Percentiles rank a stretch among this genome's conserved stretches.
These are phyloP conservation scores for Podarcis cretensis DNA, from an alignment of 2,113 vertebrate species.

Conservation along the genomic window DNA sequence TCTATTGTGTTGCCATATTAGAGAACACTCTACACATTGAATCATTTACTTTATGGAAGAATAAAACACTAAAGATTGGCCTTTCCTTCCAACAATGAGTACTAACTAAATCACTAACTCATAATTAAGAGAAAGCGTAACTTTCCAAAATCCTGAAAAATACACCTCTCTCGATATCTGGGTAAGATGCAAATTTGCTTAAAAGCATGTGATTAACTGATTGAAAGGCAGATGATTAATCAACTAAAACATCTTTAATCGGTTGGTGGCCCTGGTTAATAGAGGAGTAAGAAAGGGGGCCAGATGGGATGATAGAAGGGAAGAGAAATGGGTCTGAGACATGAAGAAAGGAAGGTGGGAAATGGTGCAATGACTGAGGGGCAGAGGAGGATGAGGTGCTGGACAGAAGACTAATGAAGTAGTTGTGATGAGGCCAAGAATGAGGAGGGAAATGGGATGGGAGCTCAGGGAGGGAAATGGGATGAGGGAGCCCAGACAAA, in stretches of 20 bases:
- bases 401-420: neutral
- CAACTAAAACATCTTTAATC: neutral
- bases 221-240: slow-evolving; percentile 1
- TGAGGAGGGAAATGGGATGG: no score
- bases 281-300: neutral
- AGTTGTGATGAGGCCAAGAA: neutral
- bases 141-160: neutral
- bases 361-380: neutral
- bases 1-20: neutral
- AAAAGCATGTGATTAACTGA: neutral
- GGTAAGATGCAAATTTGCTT: neutral
- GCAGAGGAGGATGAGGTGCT: neutral
- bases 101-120: neutral
- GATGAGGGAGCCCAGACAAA: neutral
- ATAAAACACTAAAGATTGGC: neutral
- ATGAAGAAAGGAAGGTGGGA: neutral
- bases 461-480: neutral
- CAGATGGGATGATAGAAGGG: neutral
- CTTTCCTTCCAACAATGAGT: neutral
- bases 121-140: no score
- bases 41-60: neutral
- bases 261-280: slow-evolving; percentile 10
- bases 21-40: neutral
- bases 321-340: neutral
- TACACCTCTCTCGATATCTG: neutral